phyloP scores from a whole-genome alignment of 2,113 vertebrate species.

The Oriolus oriolus region DNA sequence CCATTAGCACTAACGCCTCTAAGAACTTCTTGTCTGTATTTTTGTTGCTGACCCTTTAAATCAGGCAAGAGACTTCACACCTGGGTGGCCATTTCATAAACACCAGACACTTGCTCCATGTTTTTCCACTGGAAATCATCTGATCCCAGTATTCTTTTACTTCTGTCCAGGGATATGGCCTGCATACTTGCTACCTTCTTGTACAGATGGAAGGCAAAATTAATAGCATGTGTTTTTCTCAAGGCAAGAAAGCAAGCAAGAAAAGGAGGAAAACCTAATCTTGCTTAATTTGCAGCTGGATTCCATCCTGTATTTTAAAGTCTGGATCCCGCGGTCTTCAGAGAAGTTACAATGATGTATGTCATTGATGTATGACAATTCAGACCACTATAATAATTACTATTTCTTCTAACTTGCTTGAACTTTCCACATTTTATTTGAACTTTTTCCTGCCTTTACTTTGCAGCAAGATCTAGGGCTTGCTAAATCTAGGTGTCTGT shows the following conservation, averaged over 20 bases:
- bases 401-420: neutral
- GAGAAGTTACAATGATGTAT: neutral
- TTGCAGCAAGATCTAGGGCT: neutral
- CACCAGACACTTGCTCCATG: neutral
- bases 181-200: neutral
- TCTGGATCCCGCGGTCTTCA: neutral
- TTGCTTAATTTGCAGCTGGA: slow-evolving; percentile 18
- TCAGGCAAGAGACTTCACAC: neutral
- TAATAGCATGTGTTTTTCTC: slow-evolving; percentile 19
- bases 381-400: neutral
- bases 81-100: neutral
- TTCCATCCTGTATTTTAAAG: neutral
- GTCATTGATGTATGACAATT: neutral
- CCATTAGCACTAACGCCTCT: neutral
- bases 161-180: neutral
- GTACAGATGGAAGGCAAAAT: slow-evolving; percentile 9
- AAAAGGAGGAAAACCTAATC: slow-evolving; percentile 10
- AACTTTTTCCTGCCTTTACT: neutral
- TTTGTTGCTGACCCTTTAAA: neutral
- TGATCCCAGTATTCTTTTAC: neutral
- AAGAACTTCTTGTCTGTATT: neutral
- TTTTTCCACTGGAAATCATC: neutral
- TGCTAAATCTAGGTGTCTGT: neutral
- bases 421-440: neutral
- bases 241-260: slow-evolving; percentile 8